Percentiles rank a stretch among this genome's conserved stretches.
These are phyloP conservation scores for Cabera pusaria DNA, from an alignment of 2,888 invertebrate species.

Conservation along the genomic window DNA sequence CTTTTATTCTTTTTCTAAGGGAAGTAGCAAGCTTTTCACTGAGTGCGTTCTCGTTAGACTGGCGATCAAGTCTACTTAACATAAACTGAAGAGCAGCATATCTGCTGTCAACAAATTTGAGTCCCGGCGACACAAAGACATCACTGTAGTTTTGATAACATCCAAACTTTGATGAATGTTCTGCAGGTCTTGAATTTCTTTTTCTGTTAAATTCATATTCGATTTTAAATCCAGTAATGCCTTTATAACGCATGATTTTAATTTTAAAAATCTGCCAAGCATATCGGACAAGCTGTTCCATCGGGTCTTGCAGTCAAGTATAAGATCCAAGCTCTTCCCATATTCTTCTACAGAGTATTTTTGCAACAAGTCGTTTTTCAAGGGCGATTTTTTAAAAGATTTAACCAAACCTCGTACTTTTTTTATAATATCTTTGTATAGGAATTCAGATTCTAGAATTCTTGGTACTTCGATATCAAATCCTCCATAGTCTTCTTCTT, in stretches of 20 bases:
- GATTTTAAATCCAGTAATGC: slow-evolving; percentile 2
- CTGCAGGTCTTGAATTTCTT: neutral
- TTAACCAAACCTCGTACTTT: slow-evolving; percentile 1
- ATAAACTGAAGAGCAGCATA: too few relatives aligned
- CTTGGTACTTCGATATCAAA: slow-evolving; percentile 1
- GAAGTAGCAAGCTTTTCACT: slow-evolving; percentile 9
- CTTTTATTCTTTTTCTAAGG: slow-evolving; percentile 9
- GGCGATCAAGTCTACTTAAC: too few relatives aligned
- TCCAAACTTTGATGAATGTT: slow-evolving; percentile 3
- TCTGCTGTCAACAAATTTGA: too few relatives aligned
- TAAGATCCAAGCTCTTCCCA: slow-evolving; percentile 1
- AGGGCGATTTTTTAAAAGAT: slow-evolving; percentile 4
- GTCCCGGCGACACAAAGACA: too few relatives aligned
- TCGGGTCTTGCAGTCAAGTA: neutral
- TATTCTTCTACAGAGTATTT: slow-evolving; percentile 2
- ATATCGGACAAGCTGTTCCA: slow-evolving; percentile 8
- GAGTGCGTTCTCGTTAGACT: slow-evolving; percentile 2
- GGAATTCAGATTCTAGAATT: slow-evolving; percentile 2
- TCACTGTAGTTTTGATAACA: too few relatives aligned
- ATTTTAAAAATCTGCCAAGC: slow-evolving; percentile 4
- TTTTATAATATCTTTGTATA: slow-evolving; percentile 7
- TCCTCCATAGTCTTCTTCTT: slow-evolving; percentile 4
- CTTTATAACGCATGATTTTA: neutral
- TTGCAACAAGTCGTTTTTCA: slow-evolving; percentile 8
- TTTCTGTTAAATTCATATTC: neutral